A percentile compares a stretch with the other conserved stretches of the same genome.
Evolutionary conservation across 2,888 invertebrate genomes (phyloP).

Genomic region (Trileptium ribeirensis): DNA sequence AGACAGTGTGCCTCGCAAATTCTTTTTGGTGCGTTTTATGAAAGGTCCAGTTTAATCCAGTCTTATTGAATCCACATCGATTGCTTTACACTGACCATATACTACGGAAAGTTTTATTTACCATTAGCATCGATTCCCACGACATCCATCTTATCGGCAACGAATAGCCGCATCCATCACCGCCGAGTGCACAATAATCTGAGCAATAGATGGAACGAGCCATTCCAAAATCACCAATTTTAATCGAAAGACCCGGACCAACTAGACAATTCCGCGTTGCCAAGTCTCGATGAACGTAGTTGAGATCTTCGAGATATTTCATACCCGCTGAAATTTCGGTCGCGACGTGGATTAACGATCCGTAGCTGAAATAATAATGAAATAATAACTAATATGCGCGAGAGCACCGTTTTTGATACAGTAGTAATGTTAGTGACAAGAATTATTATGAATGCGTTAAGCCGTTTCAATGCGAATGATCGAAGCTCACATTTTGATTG

Average conservation of each 20-base stretch:
- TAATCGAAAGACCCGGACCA: constrained; percentile 64
- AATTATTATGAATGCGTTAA: too few relatives aligned
- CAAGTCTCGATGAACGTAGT: constrained; percentile 81
- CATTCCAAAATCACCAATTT: constrained; percentile 74
- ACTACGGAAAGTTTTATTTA: too few relatives aligned
- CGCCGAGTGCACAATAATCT: constrained; percentile 72
- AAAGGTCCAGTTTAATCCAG: too few relatives aligned
- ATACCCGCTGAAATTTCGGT: constrained; percentile 80
- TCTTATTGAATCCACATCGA: too few relatives aligned
- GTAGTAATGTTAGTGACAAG: too few relatives aligned
- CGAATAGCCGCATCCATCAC: constrained; percentile 64
- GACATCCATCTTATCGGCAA: constrained; percentile 81
- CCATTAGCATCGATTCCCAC: constrained; percentile 69
- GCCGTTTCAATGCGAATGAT: too few relatives aligned
- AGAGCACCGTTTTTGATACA: too few relatives aligned
- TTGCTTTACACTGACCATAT: too few relatives aligned
- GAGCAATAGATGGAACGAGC: constrained; percentile 68
- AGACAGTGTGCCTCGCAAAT: too few relatives aligned
- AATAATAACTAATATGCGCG: too few relatives aligned
- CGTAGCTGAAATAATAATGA: constrained; percentile 68
- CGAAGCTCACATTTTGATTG: too few relatives aligned
- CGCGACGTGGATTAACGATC: constrained; percentile 67
- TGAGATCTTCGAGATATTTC: constrained; percentile 76
- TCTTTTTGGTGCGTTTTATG: too few relatives aligned
- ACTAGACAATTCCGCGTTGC: constrained; percentile 77